Percentiles rank a stretch among this genome's conserved stretches.
Evolutionary conservation across 2,797 vertebrate species (phyloP).

Genomic region (Sebastes nivosus): DNA sequence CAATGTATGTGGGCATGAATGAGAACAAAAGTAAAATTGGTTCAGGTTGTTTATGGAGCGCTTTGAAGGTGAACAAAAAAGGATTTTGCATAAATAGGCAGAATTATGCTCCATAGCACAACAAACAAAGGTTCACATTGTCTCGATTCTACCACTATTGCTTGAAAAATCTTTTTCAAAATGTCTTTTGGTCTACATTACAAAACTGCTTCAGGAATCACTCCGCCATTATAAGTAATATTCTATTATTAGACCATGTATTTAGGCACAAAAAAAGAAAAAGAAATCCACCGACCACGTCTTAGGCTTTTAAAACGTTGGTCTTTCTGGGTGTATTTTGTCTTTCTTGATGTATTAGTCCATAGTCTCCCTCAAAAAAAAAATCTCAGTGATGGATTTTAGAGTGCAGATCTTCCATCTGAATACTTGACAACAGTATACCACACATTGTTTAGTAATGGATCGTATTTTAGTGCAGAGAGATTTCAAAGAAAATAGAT

Average conservation of each 20-base stretch:
- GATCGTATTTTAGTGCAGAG: slow-evolving; percentile 55
- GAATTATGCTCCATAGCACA: background rate
- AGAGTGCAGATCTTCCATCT: slow-evolving; percentile 48
- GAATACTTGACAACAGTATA: slow-evolving; percentile 41
- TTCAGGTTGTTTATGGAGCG: background rate
- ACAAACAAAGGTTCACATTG: slow-evolving; percentile 37
- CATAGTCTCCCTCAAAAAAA: background rate
- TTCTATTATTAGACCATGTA: background rate
- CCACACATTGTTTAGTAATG: slow-evolving; percentile 67
- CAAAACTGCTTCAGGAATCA: background rate
- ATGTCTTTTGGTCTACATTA: background rate
- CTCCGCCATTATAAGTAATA: background rate
- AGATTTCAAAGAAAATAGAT: slow-evolving; percentile 63
- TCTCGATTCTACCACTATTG: background rate
- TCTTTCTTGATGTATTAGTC: slow-evolving; percentile 31
- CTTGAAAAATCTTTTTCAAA: background rate
- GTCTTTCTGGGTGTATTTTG: slow-evolving; percentile 3
- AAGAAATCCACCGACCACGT: background rate
- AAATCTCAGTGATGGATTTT: slow-evolving; percentile 40
- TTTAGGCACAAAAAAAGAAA: background rate
- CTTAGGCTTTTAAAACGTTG: background rate
- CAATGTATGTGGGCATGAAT: background rate
- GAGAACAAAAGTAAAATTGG: slow-evolving; percentile 4
- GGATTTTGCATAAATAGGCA: background rate
- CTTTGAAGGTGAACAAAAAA: slow-evolving; percentile 53